These are phyloP conservation scores for Atrina japonica DNA, from an alignment of 2,888 invertebrate species.

Conservation along the genomic window DNA sequence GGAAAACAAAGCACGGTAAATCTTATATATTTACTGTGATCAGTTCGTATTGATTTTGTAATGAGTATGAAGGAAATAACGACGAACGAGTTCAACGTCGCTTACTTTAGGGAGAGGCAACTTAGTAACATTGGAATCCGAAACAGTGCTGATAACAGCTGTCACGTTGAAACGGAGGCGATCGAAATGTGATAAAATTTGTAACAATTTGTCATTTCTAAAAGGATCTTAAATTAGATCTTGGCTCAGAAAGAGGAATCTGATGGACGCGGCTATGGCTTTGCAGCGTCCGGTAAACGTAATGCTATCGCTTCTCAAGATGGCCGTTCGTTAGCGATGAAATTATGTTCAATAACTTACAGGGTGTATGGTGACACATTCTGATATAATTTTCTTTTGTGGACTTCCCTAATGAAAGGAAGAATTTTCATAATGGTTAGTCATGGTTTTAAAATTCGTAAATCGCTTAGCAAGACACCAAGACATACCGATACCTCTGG, in stretches of 20 bases:
- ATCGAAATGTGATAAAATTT: conserved; percentile 37
- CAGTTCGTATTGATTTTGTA: conserved; percentile 60
- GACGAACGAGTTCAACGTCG: conserved; percentile 1
- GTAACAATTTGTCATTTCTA: conserved; percentile 30
- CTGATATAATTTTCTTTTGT: conserved; percentile 20
- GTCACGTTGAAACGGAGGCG: conserved; percentile 10
- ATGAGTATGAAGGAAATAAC: conserved; percentile 36
- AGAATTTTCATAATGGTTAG: too few species aligned
- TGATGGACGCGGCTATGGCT: conserved; percentile 15
- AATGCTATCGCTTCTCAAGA: conserved; percentile 7
- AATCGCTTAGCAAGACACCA: too few species aligned
- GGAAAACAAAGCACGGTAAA: conserved; percentile 64
- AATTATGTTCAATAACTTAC: conserved; percentile 22
- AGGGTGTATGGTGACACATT: conserved; percentile 17
- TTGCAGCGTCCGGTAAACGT: conserved; percentile 21
- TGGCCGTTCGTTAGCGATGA: conserved; percentile 15
- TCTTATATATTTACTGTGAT: conserved; percentile 62
- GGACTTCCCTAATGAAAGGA: too few species aligned
- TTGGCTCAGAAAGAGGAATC: conserved; percentile 21
- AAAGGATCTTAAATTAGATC: conserved; percentile 13
- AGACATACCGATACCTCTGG: too few species aligned
- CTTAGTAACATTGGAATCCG: conserved; percentile 27
- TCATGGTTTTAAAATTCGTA: too few species aligned
- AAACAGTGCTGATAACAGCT: conserved; percentile 24
- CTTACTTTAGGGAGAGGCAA: neutral